Evolutionary conservation across 2,113 vertebrate species (phyloP), one percentile per base, ranked within the genome.

Genomic region (Lepisosteus oculatus): DNA sequence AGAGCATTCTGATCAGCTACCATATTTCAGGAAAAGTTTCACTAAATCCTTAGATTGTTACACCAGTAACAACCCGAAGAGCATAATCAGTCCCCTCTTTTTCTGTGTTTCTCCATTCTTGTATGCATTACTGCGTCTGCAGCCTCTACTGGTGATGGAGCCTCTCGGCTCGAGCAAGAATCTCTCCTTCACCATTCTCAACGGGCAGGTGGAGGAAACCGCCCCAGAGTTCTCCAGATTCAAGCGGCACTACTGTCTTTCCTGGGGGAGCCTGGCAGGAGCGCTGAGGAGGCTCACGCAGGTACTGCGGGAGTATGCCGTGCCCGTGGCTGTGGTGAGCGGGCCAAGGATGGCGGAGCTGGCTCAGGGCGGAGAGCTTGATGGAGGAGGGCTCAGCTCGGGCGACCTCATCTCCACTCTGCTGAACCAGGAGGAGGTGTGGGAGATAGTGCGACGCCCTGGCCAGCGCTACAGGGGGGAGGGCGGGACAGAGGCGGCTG

Each of bases 401-500:
- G 66, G 14, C 0, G 72, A 66, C 43, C 55, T 93, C 47, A 74
- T 95, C 8, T 88, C 91, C 0, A 85, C 90, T 71, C 69, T 93
- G 3, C 92, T 94, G 80, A 89, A 94, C 73, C 77, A 75, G 0
- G 42, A 80, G 47, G 59, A 82, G 3, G 85, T 95, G 64, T 80
- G 77, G 59, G 79, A 73, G 71, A 68, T 89, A 63, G 42, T 91
- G 43, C 77, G 45, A 2, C 56, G 55, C 14, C 90, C 91, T 2
- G 95, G 93, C 78, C 95, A 87, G 75, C 86, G 93, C 56, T 93
- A 87, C 85, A 89, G 83, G 78, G 94, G 94, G 72, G 90, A 77
- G 56, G 81, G 85, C 14, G 94, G 93, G 4, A 13, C 1, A 0
- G 65, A 76, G 8, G 83, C 75, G 0, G 95, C 94, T 0, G 90